Percentiles rank a stretch among this genome's conserved stretches.
Evolutionary conservation across 2,888 invertebrate species (phyloP).

Genomic region (Meganola albula): DNA sequence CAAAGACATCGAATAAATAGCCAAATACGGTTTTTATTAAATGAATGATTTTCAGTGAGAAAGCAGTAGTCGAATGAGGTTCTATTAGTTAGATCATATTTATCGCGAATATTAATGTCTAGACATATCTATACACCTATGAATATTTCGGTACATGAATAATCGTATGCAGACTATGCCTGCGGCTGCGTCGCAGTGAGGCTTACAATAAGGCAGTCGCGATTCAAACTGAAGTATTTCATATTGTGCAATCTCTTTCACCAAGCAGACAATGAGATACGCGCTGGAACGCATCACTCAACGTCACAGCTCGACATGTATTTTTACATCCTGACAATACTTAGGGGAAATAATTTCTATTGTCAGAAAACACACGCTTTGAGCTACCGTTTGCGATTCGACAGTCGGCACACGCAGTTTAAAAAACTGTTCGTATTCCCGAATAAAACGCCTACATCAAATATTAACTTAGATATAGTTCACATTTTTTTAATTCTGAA

Average conservation of each 20-base stretch:
- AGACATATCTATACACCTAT: no score
- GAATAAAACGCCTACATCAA: no score
- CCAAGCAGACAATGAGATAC: slow-evolving; percentile 56
- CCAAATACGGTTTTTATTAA: no score
- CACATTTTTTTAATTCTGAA: no score
- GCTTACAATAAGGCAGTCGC: slow-evolving; percentile 63
- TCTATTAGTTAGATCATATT: no score
- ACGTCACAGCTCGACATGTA: slow-evolving; percentile 64
- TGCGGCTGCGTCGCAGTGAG: slow-evolving; percentile 28
- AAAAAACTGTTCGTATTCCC: no score
- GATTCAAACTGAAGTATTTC: slow-evolving; percentile 67
- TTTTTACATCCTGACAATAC: slow-evolving; percentile 69
- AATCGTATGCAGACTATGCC: slow-evolving; percentile 25
- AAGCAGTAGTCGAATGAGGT: no score
- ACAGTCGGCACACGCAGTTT: slow-evolving; percentile 41
- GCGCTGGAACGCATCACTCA: slow-evolving; percentile 65
- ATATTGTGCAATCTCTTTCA: slow-evolving; percentile 73
- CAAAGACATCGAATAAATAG: no score
- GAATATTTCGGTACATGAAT: slow-evolving; percentile 58
- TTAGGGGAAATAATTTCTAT: slow-evolving; percentile 68
- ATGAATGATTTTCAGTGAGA: no score
- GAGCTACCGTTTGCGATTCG: slow-evolving; percentile 36
- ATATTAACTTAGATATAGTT: no score
- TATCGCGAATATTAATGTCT: no score
- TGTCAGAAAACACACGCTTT: slow-evolving; percentile 62